Evolutionary conservation across 2,888 invertebrate genomes (phyloP).

Genomic region (Gryllus longicercus): DNA sequence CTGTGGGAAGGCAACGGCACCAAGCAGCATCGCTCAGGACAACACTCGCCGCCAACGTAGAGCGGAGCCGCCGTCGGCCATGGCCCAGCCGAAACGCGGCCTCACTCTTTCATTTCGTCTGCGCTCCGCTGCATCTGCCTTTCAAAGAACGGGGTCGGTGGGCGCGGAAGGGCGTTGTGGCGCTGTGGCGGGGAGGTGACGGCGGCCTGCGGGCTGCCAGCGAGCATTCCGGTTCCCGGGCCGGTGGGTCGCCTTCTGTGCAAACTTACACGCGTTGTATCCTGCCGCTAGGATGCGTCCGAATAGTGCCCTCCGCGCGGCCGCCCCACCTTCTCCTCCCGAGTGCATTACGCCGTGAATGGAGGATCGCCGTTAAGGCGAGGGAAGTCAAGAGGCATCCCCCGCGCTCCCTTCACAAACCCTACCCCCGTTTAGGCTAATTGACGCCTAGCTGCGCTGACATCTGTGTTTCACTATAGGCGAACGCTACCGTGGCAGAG

Average conservation of each 20-base stretch:
- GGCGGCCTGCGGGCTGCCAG: not conserved
- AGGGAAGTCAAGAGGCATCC: conserved; percentile 28
- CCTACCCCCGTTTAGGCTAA: conserved; percentile 29
- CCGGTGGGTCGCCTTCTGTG: not conserved
- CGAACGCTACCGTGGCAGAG: not conserved
- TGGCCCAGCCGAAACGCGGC: not conserved
- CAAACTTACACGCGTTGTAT: conserved; percentile 19
- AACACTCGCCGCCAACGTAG: not conserved
- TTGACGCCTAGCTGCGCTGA: conserved; percentile 31
- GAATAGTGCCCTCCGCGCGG: conserved; percentile 23
- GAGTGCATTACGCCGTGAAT: conserved; percentile 34
- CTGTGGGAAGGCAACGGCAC: not conserved
- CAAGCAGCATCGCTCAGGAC: not conserved
- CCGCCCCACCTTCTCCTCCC: not conserved
- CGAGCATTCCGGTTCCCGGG: conserved; percentile 12
- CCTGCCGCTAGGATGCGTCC: conserved; percentile 32
- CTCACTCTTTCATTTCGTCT: too few species aligned
- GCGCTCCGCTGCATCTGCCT: too few species aligned
- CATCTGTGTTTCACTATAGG: conserved; percentile 32
- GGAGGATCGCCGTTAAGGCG: conserved; percentile 23
- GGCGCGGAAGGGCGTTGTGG: not conserved
- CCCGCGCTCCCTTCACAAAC: conserved; percentile 24
- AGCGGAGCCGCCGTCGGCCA: not conserved
- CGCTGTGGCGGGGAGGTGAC: not conserved
- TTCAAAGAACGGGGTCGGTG: too few species aligned